Conservation (phyloP, 2,888 invertebrate genomes). For the Periphyllus acericola region DNA sequence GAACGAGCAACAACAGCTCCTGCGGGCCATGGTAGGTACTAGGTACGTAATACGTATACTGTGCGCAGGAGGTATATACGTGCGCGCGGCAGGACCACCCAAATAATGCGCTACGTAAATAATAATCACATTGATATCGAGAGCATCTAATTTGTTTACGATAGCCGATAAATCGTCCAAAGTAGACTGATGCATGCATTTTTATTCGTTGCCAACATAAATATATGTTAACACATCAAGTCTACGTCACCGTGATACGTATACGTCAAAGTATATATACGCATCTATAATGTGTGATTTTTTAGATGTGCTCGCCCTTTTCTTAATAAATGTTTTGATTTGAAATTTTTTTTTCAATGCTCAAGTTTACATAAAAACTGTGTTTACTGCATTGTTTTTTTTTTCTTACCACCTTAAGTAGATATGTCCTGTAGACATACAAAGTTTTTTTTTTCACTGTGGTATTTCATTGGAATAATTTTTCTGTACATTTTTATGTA, state of each 20-base stretch:
- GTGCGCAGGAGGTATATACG: background rate
- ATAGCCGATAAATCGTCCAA: background rate
- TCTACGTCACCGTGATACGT: background rate
- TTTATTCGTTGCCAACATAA: background rate
- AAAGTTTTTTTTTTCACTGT: too few species aligned
- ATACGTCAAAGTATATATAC: background rate
- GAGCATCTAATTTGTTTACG: background rate
- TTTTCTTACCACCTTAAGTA: too few species aligned
- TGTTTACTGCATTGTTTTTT: too few species aligned
- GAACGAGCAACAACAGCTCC: conserved; percentile 20
- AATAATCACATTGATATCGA: background rate
- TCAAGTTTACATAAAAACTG: too few species aligned
- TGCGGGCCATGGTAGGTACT: background rate
- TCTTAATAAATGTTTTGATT: too few species aligned
- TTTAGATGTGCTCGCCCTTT: too few species aligned
- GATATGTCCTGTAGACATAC: too few species aligned
- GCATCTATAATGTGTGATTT: too few species aligned
- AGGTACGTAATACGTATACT: background rate
- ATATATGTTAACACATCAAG: too few species aligned
- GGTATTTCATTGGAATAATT: too few species aligned
- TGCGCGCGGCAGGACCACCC: conserved; percentile 9
- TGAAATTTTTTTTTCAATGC: too few species aligned
- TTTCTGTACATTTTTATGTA: too few species aligned
- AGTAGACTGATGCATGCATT: background rate
- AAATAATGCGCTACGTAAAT: conserved; percentile 19